A percentile compares a stretch with the other conserved stretches of the same genome.
phyloP scores from a whole-genome alignment of 2,797 vertebrate species.

The Iguana delicatissima region DNA sequence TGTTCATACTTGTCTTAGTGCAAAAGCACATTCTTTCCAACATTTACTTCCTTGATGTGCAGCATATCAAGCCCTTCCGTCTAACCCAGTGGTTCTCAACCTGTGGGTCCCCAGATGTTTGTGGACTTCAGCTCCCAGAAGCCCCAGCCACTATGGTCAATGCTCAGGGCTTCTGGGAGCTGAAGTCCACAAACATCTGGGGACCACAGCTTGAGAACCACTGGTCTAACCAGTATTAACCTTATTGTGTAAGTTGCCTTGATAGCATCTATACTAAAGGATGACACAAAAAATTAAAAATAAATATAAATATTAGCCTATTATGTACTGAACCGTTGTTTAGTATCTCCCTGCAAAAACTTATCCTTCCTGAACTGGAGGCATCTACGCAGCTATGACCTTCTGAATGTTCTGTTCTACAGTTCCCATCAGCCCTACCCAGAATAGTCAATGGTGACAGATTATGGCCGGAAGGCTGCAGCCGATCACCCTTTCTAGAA shows the following conservation, averaged over 20 bases:
- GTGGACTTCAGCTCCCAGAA: too few species aligned
- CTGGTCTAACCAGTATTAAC: not conserved
- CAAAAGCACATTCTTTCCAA: not conserved
- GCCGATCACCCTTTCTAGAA: not conserved
- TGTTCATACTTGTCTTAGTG: too few species aligned
- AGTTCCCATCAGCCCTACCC: too few species aligned
- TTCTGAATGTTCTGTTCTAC: too few species aligned
- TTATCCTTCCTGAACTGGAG: too few species aligned
- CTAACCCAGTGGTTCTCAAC: too few species aligned
- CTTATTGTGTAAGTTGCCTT: not conserved
- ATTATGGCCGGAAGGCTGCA: not conserved
- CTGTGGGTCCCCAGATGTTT: too few species aligned
- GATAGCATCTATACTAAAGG: not conserved
- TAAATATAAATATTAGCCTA: not conserved
- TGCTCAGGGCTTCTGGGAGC: too few species aligned
- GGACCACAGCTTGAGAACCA: too few species aligned
- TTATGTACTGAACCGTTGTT: not conserved
- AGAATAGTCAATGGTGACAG: not conserved
- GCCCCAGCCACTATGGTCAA: too few species aligned
- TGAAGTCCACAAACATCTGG: too few species aligned
- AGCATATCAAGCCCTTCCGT: not conserved
- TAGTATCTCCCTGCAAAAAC: not conserved
- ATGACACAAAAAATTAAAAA: not conserved
- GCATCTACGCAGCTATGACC: too few species aligned
- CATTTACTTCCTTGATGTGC: not conserved